Percentiles rank a stretch among this genome's conserved stretches.
Evolutionary conservation across 2,113 vertebrate genomes (phyloP).

Genomic region (Papio anubis): DNA sequence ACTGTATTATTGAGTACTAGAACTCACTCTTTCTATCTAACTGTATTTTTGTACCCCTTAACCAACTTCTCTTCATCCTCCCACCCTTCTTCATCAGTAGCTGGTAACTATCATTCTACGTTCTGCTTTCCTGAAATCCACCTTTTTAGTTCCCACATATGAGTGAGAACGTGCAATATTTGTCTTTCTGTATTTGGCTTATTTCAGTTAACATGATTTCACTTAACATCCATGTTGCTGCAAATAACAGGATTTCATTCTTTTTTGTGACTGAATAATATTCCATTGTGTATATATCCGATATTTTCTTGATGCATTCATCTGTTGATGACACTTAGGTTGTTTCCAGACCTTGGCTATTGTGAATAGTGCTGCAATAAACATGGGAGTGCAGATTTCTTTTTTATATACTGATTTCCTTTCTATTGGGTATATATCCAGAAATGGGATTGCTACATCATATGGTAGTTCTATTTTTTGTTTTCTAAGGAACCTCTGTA

Average conservation of each 20-base stretch:
- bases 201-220: neutral
- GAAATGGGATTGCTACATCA: neutral
- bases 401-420: neutral
- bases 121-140: neutral
- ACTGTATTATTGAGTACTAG: neutral
- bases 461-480: neutral
- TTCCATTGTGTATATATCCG: neutral
- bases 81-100: neutral
- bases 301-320: neutral
- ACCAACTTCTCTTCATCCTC: neutral
- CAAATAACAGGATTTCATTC: neutral
- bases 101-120: neutral
- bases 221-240: neutral
- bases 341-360: neutral
- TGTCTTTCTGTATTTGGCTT: neutral
- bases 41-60: neutral
- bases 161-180: neutral
- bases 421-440: neutral
- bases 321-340: neutral
- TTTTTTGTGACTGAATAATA: neutral
- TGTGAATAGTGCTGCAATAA: neutral
- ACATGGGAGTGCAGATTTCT: neutral
- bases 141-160: neutral
- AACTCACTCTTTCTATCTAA: neutral
- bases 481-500: neutral